phyloP scores from a whole-genome alignment of 2,113 vertebrate species.

The Sinocyclocheilus anophthalmus region DNA sequence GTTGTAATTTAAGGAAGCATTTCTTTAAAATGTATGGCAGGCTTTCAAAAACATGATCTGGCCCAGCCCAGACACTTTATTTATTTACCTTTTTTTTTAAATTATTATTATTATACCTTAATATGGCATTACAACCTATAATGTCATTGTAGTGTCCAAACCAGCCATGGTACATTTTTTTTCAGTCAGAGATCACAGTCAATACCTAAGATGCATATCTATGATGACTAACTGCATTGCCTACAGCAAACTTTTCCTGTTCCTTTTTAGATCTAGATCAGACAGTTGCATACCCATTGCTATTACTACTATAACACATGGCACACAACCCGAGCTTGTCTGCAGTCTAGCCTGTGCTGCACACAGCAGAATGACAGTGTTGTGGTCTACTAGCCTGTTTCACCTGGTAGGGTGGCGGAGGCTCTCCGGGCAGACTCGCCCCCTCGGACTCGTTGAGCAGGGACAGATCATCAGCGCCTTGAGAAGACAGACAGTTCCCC shows the following conservation, averaged over 20 bases:
- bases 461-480: conserved; percentile 81
- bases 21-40: not conserved
- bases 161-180: not conserved
- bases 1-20: not conserved
- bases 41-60: not conserved
- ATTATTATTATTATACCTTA: not conserved
- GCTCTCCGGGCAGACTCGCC: conserved; percentile 79
- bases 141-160: not conserved
- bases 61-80: not conserved
- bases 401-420: conserved; percentile 76
- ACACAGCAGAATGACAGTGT: not conserved
- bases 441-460: conserved; percentile 83
- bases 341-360: not conserved
- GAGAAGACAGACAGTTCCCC: conserved; percentile 84
- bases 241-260: not conserved
- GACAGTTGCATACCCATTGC: not conserved
- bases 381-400: not conserved
- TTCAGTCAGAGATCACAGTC: not conserved
- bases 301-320: not conserved
- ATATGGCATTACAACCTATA: not conserved
- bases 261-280: not conserved
- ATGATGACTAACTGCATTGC: not conserved
- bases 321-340: not conserved
- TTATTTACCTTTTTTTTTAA: not conserved
- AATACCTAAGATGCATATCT: not conserved